Conservation (phyloP, 1,140 invertebrate genomes). For the Hyles vespertilio region DNA sequence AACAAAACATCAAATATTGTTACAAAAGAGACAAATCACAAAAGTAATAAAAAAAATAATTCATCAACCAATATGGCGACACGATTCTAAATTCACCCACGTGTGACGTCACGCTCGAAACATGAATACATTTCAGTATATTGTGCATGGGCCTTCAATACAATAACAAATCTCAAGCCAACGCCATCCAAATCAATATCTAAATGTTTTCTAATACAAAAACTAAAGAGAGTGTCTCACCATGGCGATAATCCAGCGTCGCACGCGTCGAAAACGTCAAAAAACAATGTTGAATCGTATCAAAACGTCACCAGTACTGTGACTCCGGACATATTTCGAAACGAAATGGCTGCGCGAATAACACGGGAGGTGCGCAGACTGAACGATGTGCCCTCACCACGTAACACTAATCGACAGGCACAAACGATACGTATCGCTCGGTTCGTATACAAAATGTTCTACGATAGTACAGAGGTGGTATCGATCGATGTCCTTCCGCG, state of each 20-base stretch:
- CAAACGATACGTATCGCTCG: conserved; percentile 28
- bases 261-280: conserved; percentile 41
- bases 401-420: conserved; percentile 23
- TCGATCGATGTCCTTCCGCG: conserved; percentile 41
- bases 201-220: no score
- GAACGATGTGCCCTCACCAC: conserved; percentile 42
- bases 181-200: not conserved
- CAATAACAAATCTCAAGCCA: no score
- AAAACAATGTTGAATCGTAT: conserved; percentile 53
- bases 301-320: conserved; percentile 57
- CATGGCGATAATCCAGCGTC: conserved; percentile 34
- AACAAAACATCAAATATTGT: no score
- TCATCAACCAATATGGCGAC: not conserved
- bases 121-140: conserved; percentile 21
- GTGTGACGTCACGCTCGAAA: conserved; percentile 23
- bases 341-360: conserved; percentile 66
- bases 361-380: conserved; percentile 47
- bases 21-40: not conserved
- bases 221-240: conserved; percentile 38
- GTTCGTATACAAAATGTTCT: not conserved
- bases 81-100: not conserved
- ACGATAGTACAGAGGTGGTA: conserved; percentile 19
- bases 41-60: conserved; percentile 4
- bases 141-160: conserved; percentile 1
- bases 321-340: conserved; percentile 59